Percentiles rank a stretch among this genome's conserved stretches.
These are phyloP conservation scores for Xiphophorus maculatus DNA, from an alignment of 2,113 vertebrate species.

Conservation along the genomic window DNA sequence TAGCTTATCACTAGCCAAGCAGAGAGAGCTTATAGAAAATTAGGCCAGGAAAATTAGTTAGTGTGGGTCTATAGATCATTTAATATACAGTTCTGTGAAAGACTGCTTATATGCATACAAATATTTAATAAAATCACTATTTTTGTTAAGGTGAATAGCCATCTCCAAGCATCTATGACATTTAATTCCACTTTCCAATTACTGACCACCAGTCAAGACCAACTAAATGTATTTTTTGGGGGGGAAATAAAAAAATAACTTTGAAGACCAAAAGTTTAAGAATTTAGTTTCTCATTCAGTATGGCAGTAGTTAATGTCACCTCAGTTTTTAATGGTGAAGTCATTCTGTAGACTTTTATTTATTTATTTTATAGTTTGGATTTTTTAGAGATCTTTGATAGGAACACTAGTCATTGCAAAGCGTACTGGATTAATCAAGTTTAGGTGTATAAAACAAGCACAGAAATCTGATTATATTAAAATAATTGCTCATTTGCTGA, in stretches of 20 bases:
- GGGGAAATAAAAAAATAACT: no score
- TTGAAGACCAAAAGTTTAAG: background rate
- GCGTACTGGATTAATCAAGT: no score
- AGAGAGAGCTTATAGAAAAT: constrained; percentile 61
- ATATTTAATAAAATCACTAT: background rate
- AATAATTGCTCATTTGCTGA: no score
- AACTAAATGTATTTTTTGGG: background rate
- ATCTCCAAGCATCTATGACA: background rate
- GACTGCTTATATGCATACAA: background rate
- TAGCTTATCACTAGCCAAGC: constrained; percentile 66
- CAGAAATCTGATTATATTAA: no score
- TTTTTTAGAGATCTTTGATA: no score
- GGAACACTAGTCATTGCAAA: no score
- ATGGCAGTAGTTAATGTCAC: background rate
- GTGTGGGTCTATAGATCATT: background rate
- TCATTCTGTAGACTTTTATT: background rate
- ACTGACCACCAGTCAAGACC: background rate
- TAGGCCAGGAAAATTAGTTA: background rate
- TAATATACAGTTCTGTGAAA: background rate
- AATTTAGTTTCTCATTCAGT: background rate
- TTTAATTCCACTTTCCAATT: background rate
- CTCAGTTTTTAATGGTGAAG: background rate
- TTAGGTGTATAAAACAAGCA: no score
- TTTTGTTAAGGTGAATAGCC: background rate
- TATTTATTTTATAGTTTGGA: no score